Conservation (phyloP, 2,113 vertebrate species). For the Ictalurus furcatus region DNA sequence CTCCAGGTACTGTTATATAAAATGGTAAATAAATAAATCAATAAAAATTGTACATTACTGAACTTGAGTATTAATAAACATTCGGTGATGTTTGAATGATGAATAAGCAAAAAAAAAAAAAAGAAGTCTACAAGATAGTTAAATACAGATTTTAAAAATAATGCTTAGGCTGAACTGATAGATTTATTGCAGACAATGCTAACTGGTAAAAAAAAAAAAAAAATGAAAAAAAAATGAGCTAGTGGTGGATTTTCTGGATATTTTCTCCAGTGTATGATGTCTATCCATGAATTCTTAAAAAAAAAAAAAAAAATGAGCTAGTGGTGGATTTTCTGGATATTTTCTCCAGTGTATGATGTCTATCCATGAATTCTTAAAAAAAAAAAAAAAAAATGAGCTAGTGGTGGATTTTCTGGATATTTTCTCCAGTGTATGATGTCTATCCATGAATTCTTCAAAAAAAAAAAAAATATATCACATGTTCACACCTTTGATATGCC, state of each 20-base stretch:
- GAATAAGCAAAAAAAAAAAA: neutral
- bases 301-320: no score
- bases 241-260: neutral
- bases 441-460: neutral
- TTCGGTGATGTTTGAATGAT: neutral
- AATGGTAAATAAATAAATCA: neutral
- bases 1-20: neutral
- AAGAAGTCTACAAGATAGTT: neutral
- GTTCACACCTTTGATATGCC: neutral
- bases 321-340: neutral
- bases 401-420: neutral
- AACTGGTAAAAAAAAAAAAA: no score
- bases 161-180: neutral
- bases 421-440: neutral
- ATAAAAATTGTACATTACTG: neutral
- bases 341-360: neutral
- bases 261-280: neutral
- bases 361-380: neutral
- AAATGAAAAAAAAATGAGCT: no score
- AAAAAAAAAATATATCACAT: neutral
- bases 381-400: no score
- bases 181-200: no score
- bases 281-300: neutral
- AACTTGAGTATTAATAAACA: neutral
- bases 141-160: no score